Base-by-base conservation (phyloP, 2,888 invertebrate genomes). In the Sarcophaga variegata region DNA sequence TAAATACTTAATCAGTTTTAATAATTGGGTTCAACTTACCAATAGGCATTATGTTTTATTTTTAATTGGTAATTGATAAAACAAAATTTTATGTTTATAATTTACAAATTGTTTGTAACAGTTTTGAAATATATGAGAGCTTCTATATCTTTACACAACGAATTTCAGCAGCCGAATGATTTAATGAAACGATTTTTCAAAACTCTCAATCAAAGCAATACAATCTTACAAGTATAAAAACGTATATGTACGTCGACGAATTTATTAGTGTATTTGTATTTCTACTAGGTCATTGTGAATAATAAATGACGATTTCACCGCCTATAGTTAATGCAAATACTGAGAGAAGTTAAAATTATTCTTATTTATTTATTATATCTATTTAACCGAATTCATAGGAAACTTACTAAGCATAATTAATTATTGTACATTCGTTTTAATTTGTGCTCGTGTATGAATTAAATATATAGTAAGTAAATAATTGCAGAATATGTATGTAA, bases 161-260 rank as follows among this genome's bases (percentile, higher is more conserved):
- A 54, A 47, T 77, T 77, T 77, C 77, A 47, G 11, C 37, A 59
- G 69, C 72, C 69, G 74, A 86, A 83, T 86, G 83, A 86, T 74
- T 76, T 64, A 4, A 60, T 64, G 25, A 22, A 80, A 66, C 74
- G 59, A 81, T 64, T 64, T 83, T 70, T 12, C 59, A 82, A 79
- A 85, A 70, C 60, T 83, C 77, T 78, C 54, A 67, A 60, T 17
- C 14, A 49, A 25, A 54, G 71, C 49, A 62, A 22, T 67, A 74
- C 11, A 63, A 74, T 47, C 62, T n/a, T 25, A 49, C 11, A 62
- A 62, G 22, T 62, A 22, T 22, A 17, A 22, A 22, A 17, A 47
- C 47, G 4, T 12, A 20, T 12, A 11, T 75, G 25, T 63, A 64
- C 22, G 11, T 75, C 20, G 45, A 60, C 47, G 62, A 49, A 47